These are phyloP conservation scores for Sarcophaga subvicina DNA, from an alignment of 2,888 invertebrate species.

Conservation along the genomic window DNA sequence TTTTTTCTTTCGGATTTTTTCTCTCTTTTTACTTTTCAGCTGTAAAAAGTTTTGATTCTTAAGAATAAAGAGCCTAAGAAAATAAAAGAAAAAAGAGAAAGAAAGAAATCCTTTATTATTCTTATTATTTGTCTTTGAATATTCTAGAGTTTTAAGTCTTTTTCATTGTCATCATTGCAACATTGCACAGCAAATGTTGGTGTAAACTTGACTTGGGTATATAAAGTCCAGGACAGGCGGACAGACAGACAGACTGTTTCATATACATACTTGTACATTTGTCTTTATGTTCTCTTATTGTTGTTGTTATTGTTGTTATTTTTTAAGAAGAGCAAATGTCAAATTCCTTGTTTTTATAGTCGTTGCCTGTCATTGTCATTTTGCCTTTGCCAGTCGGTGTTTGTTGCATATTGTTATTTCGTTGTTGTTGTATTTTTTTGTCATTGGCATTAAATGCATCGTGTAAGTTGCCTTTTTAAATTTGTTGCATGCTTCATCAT, in stretches of 20 bases:
- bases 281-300: constrained; percentile 54
- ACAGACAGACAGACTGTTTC: constrained; percentile 20
- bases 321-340: constrained; percentile 70
- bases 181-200: constrained; percentile 11
- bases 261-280: constrained; percentile 53
- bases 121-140: constrained; percentile 65
- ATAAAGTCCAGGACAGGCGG: background rate
- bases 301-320: constrained; percentile 44
- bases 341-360: constrained; percentile 68
- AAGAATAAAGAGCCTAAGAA: constrained; percentile 43
- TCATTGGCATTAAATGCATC: constrained; percentile 69
- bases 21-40: background rate
- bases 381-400: constrained; percentile 21
- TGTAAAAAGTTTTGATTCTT: constrained; percentile 59
- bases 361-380: constrained; percentile 68
- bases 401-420: constrained; percentile 6
- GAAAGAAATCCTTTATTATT: constrained; percentile 62
- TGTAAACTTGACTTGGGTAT: constrained; percentile 10
- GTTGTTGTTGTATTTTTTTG: constrained; percentile 67
- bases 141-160: constrained; percentile 65
- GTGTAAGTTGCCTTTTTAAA: constrained; percentile 71
- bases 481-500: constrained; percentile 72
- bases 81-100: background rate
- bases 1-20: constrained; percentile 31
- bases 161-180: constrained; percentile 46